Evolutionary conservation across 2,797 vertebrate genomes (phyloP).

Genomic region (Rallus crepitans): DNA sequence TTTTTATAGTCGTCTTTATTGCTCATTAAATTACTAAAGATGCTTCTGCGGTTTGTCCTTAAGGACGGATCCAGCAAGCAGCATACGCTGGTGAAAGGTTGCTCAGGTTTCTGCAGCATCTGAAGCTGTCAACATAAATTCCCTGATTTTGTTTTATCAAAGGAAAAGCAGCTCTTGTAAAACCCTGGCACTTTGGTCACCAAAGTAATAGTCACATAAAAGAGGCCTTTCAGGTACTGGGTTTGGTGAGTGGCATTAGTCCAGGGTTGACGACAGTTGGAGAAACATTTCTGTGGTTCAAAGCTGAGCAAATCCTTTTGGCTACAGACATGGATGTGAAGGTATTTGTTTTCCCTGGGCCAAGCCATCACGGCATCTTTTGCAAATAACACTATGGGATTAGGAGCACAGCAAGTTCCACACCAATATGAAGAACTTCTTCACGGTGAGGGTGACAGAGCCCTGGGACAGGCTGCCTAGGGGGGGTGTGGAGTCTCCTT

Average conservation of each 20-base stretch:
- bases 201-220: slow-evolving; percentile 59
- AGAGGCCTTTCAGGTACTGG: slow-evolving; percentile 32
- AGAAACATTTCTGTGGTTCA: slow-evolving; percentile 25
- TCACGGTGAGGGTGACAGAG: no score
- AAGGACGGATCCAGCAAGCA: slow-evolving; percentile 43
- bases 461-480: no score
- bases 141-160: slow-evolving; percentile 67
- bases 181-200: slow-evolving; percentile 51
- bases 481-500: no score
- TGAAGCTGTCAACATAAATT: slow-evolving; percentile 64
- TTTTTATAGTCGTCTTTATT: slow-evolving; percentile 63
- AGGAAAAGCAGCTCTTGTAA: slow-evolving; percentile 54
- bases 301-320: slow-evolving; percentile 43
- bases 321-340: neutral
- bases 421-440: no score
- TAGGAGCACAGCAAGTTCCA: neutral
- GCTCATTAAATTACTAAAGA: slow-evolving; percentile 63
- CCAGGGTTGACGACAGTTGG: slow-evolving; percentile 49
- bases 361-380: neutral
- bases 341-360: neutral
- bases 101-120: slow-evolving; percentile 57
- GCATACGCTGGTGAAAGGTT: slow-evolving; percentile 27
- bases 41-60: slow-evolving; percentile 46
- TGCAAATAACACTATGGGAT: neutral
- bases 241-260: slow-evolving; percentile 36